Conservation (phyloP, 2,888 invertebrate genomes). For the Xestia sexstrigata region DNA sequence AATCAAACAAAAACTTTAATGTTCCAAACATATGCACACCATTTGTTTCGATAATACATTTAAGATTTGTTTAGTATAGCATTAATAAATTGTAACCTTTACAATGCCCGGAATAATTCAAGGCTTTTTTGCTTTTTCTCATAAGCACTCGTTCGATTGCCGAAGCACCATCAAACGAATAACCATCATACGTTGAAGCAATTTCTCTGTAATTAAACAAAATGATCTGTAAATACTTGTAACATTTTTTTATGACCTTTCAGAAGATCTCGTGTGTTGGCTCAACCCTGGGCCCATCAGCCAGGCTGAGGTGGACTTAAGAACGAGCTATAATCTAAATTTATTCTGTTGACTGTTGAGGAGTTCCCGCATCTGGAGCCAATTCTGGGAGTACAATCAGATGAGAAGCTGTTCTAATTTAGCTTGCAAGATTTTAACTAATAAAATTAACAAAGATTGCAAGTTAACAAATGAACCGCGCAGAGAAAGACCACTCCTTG, state of each 20-base stretch:
- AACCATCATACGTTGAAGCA: constrained; percentile 86
- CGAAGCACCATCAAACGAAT: constrained; percentile 92
- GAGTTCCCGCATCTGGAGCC: neutral
- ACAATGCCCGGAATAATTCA: constrained; percentile 35
- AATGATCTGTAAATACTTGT: neutral
- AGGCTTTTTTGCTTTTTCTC: constrained; percentile 82
- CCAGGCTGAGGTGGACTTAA: too few species aligned
- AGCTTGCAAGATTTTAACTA: neutral
- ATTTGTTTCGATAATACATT: neutral
- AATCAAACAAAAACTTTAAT: too few species aligned
- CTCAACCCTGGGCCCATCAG: too few species aligned
- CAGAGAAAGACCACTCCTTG: neutral
- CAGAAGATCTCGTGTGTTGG: too few species aligned
- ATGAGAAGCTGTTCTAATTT: neutral
- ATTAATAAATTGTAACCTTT: constrained; percentile 52
- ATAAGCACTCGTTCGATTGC: constrained; percentile 92
- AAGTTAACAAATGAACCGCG: neutral
- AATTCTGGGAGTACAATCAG: neutral
- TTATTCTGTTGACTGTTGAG: neutral
- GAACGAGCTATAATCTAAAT: neutral
- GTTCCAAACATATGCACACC: too few species aligned
- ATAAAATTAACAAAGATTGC: neutral
- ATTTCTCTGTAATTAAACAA: constrained; percentile 78
- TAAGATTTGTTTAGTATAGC: neutral
- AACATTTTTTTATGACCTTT: neutral